Conservation (phyloP, 1,140 invertebrate genomes). For the Parasteatoda tepidariorum region DNA sequence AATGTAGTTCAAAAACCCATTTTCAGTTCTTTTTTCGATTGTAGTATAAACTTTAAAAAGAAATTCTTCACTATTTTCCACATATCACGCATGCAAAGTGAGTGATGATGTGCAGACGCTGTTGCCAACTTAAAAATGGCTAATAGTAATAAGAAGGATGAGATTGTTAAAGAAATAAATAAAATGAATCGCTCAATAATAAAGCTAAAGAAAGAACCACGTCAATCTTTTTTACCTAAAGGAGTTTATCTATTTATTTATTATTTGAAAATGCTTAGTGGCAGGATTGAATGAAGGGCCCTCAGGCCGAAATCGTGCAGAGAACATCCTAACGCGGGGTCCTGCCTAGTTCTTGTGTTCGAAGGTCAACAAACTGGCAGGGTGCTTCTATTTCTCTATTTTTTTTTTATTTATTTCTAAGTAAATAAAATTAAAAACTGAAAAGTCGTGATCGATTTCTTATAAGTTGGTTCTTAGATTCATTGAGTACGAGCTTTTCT, state of each 20-base stretch:
- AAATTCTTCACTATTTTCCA: too few species aligned
- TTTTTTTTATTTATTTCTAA: not conserved
- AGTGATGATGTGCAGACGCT: constrained; percentile 35
- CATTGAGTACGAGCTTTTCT: not conserved
- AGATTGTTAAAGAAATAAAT: constrained; percentile 20
- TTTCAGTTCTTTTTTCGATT: too few species aligned
- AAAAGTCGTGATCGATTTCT: constrained; percentile 26
- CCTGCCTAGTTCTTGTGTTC: not conserved
- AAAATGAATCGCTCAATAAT: constrained; percentile 31
- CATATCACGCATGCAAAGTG: not conserved
- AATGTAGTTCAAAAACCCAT: too few species aligned
- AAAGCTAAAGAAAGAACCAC: constrained; percentile 16
- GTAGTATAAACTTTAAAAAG: too few species aligned
- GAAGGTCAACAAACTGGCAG: constrained; percentile 36
- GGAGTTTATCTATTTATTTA: constrained; percentile 37
- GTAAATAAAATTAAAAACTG: not conserved
- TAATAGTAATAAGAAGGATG: constrained; percentile 28
- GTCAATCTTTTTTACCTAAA: constrained; percentile 4
- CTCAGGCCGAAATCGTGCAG: constrained; percentile 12
- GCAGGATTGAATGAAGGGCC: constrained; percentile 5
- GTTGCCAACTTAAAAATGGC: constrained; percentile 25
- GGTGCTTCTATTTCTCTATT: not conserved
- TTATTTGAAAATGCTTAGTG: constrained; percentile 50
- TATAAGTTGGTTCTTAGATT: not conserved
- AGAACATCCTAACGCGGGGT: constrained; percentile 16